These are phyloP conservation scores for Theretra japonica DNA, from an alignment of 2,888 invertebrate species.

Conservation along the genomic window DNA sequence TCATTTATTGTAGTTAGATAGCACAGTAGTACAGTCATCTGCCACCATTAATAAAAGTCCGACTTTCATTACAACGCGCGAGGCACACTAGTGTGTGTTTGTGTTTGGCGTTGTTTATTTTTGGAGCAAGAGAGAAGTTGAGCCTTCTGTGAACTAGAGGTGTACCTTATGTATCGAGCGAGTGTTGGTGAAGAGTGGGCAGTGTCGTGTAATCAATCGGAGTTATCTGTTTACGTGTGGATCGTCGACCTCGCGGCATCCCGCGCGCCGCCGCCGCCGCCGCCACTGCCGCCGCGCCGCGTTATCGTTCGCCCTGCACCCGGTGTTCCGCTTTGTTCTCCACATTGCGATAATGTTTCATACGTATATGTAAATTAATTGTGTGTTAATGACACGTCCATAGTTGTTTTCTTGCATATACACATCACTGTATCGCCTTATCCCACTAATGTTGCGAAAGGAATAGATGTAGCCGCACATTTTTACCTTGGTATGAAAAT, in stretches of 20 bases:
- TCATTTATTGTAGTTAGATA: conserved; percentile 23
- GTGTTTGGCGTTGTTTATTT: background rate
- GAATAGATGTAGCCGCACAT: background rate
- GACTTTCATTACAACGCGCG: background rate
- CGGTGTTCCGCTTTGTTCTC: conserved; percentile 70
- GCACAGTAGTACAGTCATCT: conserved; percentile 1
- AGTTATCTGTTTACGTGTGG: conserved; percentile 74
- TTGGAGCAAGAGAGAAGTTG: background rate
- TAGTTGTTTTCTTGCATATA: background rate
- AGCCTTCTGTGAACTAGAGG: background rate
- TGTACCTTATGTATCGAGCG: background rate
- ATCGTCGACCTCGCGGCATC: conserved; percentile 63
- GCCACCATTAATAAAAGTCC: background rate
- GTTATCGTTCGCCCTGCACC: conserved; percentile 61
- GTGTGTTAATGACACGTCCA: background rate
- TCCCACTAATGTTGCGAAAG: background rate
- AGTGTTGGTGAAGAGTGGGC: conserved; percentile 43
- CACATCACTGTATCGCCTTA: background rate
- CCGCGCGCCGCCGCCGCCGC: conserved; percentile 37
- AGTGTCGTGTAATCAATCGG: conserved; percentile 69
- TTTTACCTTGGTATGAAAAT: background rate
- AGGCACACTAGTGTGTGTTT: background rate
- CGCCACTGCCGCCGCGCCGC: conserved; percentile 41
- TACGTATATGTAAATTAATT: conserved; percentile 22
- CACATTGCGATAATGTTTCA: conserved; percentile 48